phyloP scores from a whole-genome alignment of 2,797 vertebrate species.

The Hypotaenidia okinawae region DNA sequence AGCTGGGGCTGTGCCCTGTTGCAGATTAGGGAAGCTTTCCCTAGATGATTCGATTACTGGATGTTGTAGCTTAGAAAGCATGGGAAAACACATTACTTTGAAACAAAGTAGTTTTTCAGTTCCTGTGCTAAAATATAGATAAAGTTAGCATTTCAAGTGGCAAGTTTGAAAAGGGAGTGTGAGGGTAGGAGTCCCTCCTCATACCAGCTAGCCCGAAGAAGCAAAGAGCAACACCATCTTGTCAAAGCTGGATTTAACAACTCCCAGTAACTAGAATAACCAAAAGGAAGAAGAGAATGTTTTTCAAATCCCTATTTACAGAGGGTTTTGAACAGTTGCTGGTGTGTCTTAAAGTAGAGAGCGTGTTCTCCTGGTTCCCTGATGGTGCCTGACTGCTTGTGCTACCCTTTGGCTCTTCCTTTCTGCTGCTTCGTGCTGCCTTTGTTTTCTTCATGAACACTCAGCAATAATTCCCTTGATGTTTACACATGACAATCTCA shows the following conservation, averaged over 20 bases:
- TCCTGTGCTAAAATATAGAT: background rate
- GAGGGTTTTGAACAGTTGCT: background rate
- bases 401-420: constrained; percentile 4
- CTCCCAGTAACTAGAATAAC: background rate
- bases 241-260: background rate
- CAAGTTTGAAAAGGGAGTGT: background rate
- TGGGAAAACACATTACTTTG: background rate
- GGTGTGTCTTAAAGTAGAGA: background rate
- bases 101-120: background rate
- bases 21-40: background rate
- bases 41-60: background rate
- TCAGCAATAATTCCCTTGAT: background rate
- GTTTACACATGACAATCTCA: background rate
- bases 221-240: background rate
- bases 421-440: background rate
- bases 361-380: background rate
- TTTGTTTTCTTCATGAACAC: constrained; percentile 24
- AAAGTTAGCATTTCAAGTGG: background rate
- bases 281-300: background rate
- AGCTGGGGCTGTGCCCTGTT: background rate
- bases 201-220: background rate
- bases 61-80: background rate
- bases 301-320: background rate
- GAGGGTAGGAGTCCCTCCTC: background rate
- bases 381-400: background rate